These are phyloP conservation scores for Oncorhynchus clarkii DNA, from an alignment of 2,113 vertebrate genomes.

Conservation along the genomic window DNA sequence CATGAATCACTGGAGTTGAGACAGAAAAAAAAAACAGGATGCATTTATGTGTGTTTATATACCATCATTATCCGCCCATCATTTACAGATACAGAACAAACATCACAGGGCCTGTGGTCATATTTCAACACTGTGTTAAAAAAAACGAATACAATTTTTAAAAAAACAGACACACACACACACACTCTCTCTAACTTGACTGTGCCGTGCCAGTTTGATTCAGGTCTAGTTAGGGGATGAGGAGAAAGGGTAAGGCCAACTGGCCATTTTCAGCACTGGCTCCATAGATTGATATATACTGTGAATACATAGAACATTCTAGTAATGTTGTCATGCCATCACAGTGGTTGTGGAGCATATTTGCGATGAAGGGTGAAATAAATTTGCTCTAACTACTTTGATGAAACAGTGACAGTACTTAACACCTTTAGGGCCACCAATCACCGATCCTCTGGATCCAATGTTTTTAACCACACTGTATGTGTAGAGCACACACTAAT, in stretches of 20 bases:
- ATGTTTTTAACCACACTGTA: no score
- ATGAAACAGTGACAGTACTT: not conserved
- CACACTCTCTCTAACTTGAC: not conserved
- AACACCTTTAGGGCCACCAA: not conserved
- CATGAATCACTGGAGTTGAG: slow-evolving; percentile 52
- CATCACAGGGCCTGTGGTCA: not conserved
- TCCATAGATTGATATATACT: not conserved
- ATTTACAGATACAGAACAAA: slow-evolving; percentile 20
- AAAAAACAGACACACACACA: not conserved
- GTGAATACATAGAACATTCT: not conserved
- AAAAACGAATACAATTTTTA: no score
- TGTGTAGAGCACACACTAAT: no score
- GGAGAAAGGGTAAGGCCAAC: not conserved
- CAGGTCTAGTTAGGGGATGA: not conserved
- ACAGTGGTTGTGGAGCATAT: not conserved
- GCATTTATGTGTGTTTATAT: slow-evolving; percentile 23
- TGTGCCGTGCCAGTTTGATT: not conserved
- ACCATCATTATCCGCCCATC: slow-evolving; percentile 19
- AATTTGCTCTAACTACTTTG: not conserved
- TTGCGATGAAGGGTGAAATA: not conserved
- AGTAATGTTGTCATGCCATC: not conserved
- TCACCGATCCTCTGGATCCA: not conserved
- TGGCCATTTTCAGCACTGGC: not conserved
- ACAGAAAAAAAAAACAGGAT: slow-evolving; percentile 38
- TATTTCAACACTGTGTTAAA: slow-evolving; percentile 5